Evolutionary conservation across 2,797 vertebrate genomes (phyloP).

Genomic region (Takifugu ocellatus): DNA sequence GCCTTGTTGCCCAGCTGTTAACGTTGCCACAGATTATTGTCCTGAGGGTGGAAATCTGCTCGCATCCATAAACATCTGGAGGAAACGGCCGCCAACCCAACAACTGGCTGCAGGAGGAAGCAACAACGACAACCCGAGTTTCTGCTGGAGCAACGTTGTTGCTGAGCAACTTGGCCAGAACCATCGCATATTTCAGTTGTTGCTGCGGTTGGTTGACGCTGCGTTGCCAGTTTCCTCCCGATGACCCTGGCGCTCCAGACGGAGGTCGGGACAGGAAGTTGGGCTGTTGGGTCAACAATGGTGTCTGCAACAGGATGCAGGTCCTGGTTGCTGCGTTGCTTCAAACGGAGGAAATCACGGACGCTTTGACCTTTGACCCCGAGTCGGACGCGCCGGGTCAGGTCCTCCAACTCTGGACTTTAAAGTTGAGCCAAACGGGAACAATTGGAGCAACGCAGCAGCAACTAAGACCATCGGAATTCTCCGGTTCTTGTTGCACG

Average conservation of each 20-base stretch:
- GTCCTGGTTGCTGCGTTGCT: slow-evolving; percentile 45
- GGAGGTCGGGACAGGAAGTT: slow-evolving; percentile 46
- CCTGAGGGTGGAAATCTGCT: slow-evolving; percentile 30
- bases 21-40: slow-evolving; percentile 53
- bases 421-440: slow-evolving; percentile 45
- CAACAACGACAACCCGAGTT: no score
- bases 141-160: no score
- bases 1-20: slow-evolving; percentile 19
- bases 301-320: slow-evolving; percentile 65
- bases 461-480: no score
- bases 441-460: neutral
- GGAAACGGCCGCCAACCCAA: slow-evolving; percentile 43
- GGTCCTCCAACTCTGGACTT: slow-evolving; percentile 24
- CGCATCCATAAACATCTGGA: slow-evolving; percentile 53
- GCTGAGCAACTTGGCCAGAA: no score
- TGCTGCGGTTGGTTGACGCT: neutral
- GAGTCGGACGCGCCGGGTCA: slow-evolving; percentile 19
- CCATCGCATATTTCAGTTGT: no score
- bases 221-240: no score
- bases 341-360: slow-evolving; percentile 58
- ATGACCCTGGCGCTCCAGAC: slow-evolving; percentile 2
- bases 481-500: no score
- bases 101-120: neutral
- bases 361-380: slow-evolving; percentile 25
- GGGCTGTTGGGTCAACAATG: slow-evolving; percentile 40